Conservation (phyloP, 2,113 vertebrate species). For the Jacana jacana region DNA sequence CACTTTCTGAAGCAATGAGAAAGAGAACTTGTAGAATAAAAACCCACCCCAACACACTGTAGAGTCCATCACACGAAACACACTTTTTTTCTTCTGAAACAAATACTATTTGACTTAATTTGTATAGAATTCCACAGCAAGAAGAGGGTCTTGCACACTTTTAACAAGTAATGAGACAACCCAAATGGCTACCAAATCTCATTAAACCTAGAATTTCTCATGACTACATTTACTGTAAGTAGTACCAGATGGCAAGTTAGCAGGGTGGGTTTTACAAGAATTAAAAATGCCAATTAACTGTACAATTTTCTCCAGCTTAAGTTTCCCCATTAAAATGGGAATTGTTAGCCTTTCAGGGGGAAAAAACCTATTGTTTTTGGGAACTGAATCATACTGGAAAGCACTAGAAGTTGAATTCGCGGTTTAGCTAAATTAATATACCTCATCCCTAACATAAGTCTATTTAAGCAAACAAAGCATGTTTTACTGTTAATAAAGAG, state of each 20-base stretch:
- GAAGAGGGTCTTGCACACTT: neutral
- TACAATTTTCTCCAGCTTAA: neutral
- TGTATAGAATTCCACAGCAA: neutral
- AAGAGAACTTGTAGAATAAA: neutral
- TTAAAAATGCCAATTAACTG: neutral
- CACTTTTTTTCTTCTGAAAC: neutral
- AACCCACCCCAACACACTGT: neutral
- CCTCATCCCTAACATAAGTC: rapidly evolving
- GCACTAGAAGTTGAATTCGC: neutral
- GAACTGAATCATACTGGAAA: neutral
- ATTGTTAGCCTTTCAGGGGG: neutral
- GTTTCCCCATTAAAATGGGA: neutral
- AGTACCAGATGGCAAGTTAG: neutral
- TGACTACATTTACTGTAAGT: neutral
- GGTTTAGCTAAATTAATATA: neutral
- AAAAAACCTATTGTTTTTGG: neutral
- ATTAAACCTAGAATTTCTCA: neutral
- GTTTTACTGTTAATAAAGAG: neutral
- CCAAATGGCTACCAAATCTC: neutral
- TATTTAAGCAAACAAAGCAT: neutral
- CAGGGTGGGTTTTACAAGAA: neutral
- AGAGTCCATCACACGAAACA: neutral
- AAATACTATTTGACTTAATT: neutral
- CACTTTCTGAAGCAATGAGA: neutral
- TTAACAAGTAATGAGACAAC: neutral